Base-by-base conservation (phyloP, 2,113 vertebrate genomes). In the Chloroceryle aenea region DNA sequence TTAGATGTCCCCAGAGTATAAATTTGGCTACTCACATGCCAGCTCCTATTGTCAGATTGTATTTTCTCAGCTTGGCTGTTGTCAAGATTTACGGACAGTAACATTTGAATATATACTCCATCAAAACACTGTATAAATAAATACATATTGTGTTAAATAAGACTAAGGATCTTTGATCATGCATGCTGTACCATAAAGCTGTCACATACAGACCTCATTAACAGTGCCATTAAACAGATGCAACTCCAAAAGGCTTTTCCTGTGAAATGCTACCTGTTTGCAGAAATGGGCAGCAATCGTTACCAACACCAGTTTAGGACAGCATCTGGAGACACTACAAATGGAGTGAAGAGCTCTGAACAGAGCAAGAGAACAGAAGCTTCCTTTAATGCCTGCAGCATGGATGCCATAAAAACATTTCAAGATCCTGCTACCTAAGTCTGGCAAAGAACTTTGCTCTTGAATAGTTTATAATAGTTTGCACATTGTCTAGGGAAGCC, bases 381-480 rank as follows among this genome's bases (percentile, higher is more conserved):
- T 92, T 74, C 74, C 68, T 75, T 78, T 81, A 95, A 79, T 55
- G 85, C 85, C 77, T 94, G 66, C 85, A 96, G 87, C 79, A 77
- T 64, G 73, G 47, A 96, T 64, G 29, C 74, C 80, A 84, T 90
- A 78, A 96, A 97, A 94, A 77, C 42, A 43, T 67, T 95, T 91
- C 90, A 95, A 93, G 89, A 84, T 80, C 79, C 75, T 93, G 87
- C 95, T 97, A 93, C 95, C 0, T 62, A 96, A 94, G 89, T 83
- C 92, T 96, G 87, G 89, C 83, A 93, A 93, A 92, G 76, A 40
- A 75, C 32, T 73, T 92, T 50, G 26, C 26, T 84, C 74, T 90
- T 78, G 74, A 96, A 94, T 97, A 87, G 42, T 95, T 77, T 69
- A 52, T 96, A 97, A 97, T 94, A 73, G 80, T 79, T 97, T 96